Percentiles rank a stretch among this genome's conserved stretches.
phyloP scores from a whole-genome alignment of 2,113 vertebrate species.

The Alouatta palliata region DNA sequence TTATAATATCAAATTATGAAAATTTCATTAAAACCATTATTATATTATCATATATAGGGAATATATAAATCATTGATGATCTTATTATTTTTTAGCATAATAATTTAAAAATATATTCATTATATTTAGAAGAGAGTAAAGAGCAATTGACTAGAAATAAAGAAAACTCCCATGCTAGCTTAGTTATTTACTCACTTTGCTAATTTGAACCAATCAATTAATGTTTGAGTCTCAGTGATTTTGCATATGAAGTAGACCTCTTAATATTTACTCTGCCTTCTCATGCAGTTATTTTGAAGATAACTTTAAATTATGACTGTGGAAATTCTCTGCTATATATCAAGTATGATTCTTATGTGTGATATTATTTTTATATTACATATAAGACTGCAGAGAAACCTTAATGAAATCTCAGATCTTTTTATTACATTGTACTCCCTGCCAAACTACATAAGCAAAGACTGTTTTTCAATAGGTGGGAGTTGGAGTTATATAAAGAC shows the following conservation, averaged over 20 bases:
- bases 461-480: neutral
- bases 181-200: neutral
- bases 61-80: neutral
- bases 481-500: constrained; percentile 25
- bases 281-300: constrained; percentile 18
- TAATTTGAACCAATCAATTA: neutral
- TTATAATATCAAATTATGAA: neutral
- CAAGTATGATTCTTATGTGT: neutral
- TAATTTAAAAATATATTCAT: neutral
- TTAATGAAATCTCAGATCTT: constrained; percentile 39
- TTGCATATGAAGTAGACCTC: neutral
- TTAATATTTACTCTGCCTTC: constrained; percentile 16
- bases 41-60: neutral
- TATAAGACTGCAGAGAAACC: neutral
- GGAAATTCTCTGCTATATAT: constrained; percentile 11
- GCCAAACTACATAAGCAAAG: constrained; percentile 56
- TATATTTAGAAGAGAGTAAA: neutral
- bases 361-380: constrained; percentile 43
- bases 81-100: neutral
- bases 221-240: neutral
- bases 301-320: neutral
- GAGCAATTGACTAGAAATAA: neutral
- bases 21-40: neutral
- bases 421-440: constrained; percentile 7
- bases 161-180: neutral